These are phyloP conservation scores for Drosophila anomelani DNA, from an alignment of 2,888 invertebrate species.

Conservation along the genomic window DNA sequence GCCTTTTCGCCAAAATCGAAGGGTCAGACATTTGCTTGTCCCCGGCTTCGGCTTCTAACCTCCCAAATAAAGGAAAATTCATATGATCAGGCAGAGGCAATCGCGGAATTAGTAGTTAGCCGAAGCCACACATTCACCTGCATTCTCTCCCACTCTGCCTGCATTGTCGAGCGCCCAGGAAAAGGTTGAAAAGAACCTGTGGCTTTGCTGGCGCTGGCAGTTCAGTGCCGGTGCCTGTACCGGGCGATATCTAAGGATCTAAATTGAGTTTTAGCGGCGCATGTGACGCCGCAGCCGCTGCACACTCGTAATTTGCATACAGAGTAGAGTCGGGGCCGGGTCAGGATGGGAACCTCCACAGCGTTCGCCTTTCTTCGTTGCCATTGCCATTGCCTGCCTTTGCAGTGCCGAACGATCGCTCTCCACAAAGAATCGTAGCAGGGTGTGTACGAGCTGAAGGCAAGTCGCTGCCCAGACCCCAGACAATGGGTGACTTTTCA, in stretches of 20 bases:
- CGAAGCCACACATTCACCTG: conserved; percentile 41
- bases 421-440: conserved; percentile 55
- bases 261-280: conserved; percentile 81
- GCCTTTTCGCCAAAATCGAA: conserved; percentile 57
- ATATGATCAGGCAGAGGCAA: conserved; percentile 41
- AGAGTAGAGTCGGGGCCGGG: conserved; percentile 57
- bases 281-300: conserved; percentile 67
- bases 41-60: neutral
- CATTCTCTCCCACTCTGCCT: neutral
- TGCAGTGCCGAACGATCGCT: conserved; percentile 18
- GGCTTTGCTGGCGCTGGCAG: conserved; percentile 39
- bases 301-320: conserved; percentile 81
- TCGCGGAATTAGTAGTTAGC: conserved; percentile 47
- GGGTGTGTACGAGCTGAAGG: conserved; percentile 80
- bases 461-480: conserved; percentile 34
- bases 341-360: conserved; percentile 79
- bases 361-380: conserved; percentile 53
- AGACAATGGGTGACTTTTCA: conserved; percentile 74
- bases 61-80: conserved; percentile 26
- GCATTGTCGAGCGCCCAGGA: conserved; percentile 3
- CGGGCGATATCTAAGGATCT: conserved; percentile 69
- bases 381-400: conserved; percentile 6
- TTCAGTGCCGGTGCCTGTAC: conserved; percentile 40
- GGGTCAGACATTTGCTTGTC: conserved; percentile 64
- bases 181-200: conserved; percentile 53